These are phyloP conservation scores for Nemotelus nigrinus DNA, from an alignment of 2,888 invertebrate species.

Conservation along the genomic window DNA sequence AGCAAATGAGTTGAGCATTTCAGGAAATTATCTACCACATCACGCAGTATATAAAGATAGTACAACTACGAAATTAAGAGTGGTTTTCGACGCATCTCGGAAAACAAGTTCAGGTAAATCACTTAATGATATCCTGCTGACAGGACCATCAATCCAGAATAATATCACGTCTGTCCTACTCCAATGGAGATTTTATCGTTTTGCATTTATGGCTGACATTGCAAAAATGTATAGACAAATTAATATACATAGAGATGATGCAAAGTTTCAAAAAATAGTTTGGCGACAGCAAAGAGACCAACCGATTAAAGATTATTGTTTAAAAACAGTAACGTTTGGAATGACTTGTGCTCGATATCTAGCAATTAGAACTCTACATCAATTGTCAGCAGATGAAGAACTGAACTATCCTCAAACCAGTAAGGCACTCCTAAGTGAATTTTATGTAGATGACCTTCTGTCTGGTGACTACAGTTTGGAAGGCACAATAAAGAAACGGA, in stretches of 20 bases:
- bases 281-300: not conserved
- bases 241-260: not conserved
- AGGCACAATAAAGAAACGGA: not conserved
- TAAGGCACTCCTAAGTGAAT: no score
- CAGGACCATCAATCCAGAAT: not conserved
- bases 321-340: not conserved
- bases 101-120: not conserved
- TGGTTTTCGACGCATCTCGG: slow-evolving; percentile 20
- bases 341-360: not conserved
- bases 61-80: not conserved
- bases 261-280: not conserved
- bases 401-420: no score
- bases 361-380: no score
- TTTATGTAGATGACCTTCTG: not conserved
- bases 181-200: no score
- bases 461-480: not conserved
- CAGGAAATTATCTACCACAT: not conserved
- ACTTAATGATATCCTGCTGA: not conserved
- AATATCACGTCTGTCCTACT: no score
- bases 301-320: not conserved
- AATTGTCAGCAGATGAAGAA: no score
- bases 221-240: not conserved
- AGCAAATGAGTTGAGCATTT: not conserved
- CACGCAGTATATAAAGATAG: slow-evolving; percentile 19
- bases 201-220: no score